Conservation (phyloP, 2,888 invertebrate genomes). For the Catocala nupta region DNA sequence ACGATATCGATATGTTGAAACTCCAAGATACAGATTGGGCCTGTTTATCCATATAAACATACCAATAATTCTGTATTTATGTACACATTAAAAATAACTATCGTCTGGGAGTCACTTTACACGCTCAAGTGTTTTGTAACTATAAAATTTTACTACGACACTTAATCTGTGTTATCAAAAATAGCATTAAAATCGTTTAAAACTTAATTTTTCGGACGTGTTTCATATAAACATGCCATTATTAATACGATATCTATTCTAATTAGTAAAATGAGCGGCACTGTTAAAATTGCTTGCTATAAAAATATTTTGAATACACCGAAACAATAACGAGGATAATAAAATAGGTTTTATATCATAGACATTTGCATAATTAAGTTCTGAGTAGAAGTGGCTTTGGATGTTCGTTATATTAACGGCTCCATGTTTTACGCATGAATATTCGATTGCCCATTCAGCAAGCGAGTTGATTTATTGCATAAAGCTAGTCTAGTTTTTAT, state of each 20-base stretch:
- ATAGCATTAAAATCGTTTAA: constrained; percentile 23
- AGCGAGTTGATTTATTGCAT: constrained; percentile 58
- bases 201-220: constrained; percentile 27
- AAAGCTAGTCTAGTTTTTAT: constrained; percentile 49
- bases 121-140: constrained; percentile 27
- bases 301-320: constrained; percentile 33
- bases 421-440: constrained; percentile 71
- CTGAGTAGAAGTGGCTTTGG: constrained; percentile 62
- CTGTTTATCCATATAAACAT: constrained; percentile 7
- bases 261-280: constrained; percentile 21
- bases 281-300: constrained; percentile 25
- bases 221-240: constrained; percentile 23
- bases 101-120: constrained; percentile 19
- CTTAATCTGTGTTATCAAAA: constrained; percentile 26
- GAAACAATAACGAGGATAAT: constrained; percentile 43
- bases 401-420: constrained; percentile 58
- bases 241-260: constrained; percentile 31
- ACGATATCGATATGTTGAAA: not conserved
- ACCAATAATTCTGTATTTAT: constrained; percentile 25
- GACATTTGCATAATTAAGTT: constrained; percentile 73
- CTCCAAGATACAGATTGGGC: constrained; percentile 2
- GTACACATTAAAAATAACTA: constrained; percentile 33
- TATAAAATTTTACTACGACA: constrained; percentile 35
- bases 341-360: constrained; percentile 57
- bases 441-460: constrained; percentile 67